Conservation (phyloP, 2,888 invertebrate genomes). For the Leptopilina myrica region DNA sequence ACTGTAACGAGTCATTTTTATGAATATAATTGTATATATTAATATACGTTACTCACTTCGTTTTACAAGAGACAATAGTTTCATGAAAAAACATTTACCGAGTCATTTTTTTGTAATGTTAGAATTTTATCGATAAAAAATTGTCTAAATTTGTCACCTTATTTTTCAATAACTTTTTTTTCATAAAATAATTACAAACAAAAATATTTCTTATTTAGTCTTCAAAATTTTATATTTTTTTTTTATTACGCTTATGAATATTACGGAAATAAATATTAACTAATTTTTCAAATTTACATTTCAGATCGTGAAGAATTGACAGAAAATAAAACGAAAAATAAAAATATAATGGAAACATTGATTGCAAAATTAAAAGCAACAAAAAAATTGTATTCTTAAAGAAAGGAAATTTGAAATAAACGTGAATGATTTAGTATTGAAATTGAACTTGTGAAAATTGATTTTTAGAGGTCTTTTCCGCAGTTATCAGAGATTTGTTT, state of each 20-base stretch:
- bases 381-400: neutral
- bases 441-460: neutral
- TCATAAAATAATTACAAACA: too few species aligned
- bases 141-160: neutral
- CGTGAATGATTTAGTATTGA: neutral
- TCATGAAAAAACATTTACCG: neutral
- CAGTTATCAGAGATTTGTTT: conserved; percentile 29
- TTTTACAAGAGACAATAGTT: neutral
- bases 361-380: neutral
- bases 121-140: neutral
- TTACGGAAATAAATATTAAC: too few species aligned
- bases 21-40: neutral
- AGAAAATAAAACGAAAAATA: too few species aligned
- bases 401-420: neutral
- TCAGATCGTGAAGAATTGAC: too few species aligned
- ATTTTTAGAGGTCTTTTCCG: conserved; percentile 17
- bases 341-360: too few species aligned
- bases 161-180: too few species aligned
- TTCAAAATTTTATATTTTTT: too few species aligned
- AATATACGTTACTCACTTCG: neutral
- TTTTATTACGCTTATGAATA: too few species aligned
- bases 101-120: neutral
- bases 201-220: too few species aligned
- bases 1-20: conserved; percentile 1
- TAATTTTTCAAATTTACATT: too few species aligned